These are phyloP conservation scores for Elmis aenea DNA, from an alignment of 2,888 invertebrate genomes.

Conservation along the genomic window DNA sequence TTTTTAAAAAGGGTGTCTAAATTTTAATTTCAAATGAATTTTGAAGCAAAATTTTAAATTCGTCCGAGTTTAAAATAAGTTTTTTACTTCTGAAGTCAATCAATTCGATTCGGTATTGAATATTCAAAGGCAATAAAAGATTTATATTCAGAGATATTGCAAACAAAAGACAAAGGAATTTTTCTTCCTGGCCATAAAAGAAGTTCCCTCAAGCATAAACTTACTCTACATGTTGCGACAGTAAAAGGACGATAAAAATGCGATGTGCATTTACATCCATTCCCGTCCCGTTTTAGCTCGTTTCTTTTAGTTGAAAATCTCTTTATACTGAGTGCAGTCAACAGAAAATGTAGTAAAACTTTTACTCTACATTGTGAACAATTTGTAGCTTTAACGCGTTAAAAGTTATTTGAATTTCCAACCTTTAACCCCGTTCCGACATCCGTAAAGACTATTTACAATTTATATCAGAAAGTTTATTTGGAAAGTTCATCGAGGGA, in stretches of 20 bases:
- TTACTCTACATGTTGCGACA: constrained; percentile 48
- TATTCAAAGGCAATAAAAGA: constrained; percentile 36
- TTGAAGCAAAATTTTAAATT: too few species aligned
- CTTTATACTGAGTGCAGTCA: constrained; percentile 8
- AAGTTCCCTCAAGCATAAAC: constrained; percentile 42
- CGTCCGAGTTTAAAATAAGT: too few species aligned
- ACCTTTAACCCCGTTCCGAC: too few species aligned
- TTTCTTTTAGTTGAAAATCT: constrained; percentile 5
- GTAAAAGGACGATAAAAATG: constrained; percentile 48
- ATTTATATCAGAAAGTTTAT: too few species aligned
- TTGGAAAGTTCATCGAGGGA: not conserved
- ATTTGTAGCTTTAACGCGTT: too few species aligned
- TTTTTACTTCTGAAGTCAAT: too few species aligned
- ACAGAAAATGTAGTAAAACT: constrained; percentile 11
- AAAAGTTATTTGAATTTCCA: too few species aligned
- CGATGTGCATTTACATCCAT: constrained; percentile 48
- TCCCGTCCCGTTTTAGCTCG: constrained; percentile 35
- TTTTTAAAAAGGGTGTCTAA: too few species aligned
- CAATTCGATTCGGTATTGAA: too few species aligned
- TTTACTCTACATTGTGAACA: constrained; percentile 5
- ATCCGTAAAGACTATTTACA: too few species aligned
- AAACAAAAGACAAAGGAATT: constrained; percentile 39
- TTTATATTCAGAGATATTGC: constrained; percentile 40
- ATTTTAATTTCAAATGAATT: too few species aligned
- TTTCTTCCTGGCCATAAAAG: constrained; percentile 39